Conservation (phyloP, 2,888 invertebrate species). For the Rugalucina vietnamica region DNA sequence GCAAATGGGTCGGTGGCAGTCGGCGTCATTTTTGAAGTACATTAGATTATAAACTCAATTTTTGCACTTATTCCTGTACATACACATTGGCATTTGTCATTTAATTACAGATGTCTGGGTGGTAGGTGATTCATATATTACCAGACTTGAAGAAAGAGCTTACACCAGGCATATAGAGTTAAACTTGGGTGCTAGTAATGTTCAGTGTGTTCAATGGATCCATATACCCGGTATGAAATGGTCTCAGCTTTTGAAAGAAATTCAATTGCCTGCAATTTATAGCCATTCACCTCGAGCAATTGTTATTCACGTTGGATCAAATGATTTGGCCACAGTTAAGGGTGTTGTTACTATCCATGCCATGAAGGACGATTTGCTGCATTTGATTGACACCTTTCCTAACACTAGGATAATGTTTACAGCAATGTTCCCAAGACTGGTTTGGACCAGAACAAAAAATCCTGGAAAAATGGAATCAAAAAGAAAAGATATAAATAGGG, state of each 20-base stretch:
- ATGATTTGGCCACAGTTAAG: neutral
- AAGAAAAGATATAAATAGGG: neutral
- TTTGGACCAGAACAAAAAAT: neutral
- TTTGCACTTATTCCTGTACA: neutral
- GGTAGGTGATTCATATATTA: neutral
- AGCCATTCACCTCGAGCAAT: neutral
- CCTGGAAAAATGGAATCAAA: neutral
- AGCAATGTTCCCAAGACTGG: neutral
- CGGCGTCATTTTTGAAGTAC: neutral
- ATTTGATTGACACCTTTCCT: neutral
- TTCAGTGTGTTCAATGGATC: neutral
- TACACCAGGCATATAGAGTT: neutral
- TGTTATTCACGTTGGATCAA: neutral
- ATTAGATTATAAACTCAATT: neutral
- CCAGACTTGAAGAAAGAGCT: neutral
- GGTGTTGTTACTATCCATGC: neutral
- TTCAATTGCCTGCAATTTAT: neutral
- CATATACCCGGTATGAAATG: neutral
- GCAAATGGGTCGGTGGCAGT: neutral
- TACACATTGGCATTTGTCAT: neutral
- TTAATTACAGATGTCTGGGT: slow-evolving; percentile 1
- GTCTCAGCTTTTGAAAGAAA: neutral
- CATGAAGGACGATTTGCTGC: neutral
- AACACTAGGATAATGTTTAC: neutral
- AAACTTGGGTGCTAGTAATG: neutral